Conservation (phyloP, 2,888 invertebrate genomes). For the Argyresthia goedartella region DNA sequence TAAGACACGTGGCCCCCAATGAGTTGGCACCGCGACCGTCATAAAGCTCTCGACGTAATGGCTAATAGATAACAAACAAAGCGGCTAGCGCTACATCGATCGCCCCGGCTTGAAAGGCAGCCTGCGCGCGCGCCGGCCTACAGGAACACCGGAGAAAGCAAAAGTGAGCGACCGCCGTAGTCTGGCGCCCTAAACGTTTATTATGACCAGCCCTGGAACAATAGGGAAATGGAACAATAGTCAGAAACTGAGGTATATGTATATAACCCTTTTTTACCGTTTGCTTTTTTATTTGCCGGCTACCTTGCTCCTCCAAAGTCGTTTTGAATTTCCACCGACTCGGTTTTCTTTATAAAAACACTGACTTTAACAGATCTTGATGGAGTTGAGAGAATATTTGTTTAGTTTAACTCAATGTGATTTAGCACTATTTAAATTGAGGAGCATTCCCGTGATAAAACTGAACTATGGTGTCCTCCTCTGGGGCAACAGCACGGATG, state of each 20-base stretch:
- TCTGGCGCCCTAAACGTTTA: constrained; percentile 27
- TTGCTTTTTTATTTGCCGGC: background rate
- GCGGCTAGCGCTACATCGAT: constrained; percentile 36
- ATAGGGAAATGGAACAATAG: constrained; percentile 13
- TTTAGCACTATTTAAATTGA: too few species aligned
- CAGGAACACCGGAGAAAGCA: constrained; percentile 39
- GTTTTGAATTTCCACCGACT: background rate
- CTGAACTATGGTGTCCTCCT: too few species aligned
- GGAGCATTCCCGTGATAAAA: too few species aligned
- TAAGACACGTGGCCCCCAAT: constrained; percentile 29
- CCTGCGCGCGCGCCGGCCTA: constrained; percentile 27
- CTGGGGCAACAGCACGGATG: too few species aligned
- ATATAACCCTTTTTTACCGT: constrained; percentile 10
- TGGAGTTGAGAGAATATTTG: too few species aligned
- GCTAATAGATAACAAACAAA: constrained; percentile 38
- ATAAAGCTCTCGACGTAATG: constrained; percentile 29
- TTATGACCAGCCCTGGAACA: constrained; percentile 4
- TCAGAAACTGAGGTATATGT: background rate
- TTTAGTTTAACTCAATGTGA: too few species aligned
- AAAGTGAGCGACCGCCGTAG: constrained; percentile 24
- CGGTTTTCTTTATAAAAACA: background rate
- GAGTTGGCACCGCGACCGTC: constrained; percentile 11
- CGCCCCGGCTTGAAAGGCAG: constrained; percentile 25
- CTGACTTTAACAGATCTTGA: too few species aligned
- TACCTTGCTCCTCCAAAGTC: background rate